Base-by-base conservation (phyloP, 2,113 vertebrate species). In the Girardinichthys multiradiatus region DNA sequence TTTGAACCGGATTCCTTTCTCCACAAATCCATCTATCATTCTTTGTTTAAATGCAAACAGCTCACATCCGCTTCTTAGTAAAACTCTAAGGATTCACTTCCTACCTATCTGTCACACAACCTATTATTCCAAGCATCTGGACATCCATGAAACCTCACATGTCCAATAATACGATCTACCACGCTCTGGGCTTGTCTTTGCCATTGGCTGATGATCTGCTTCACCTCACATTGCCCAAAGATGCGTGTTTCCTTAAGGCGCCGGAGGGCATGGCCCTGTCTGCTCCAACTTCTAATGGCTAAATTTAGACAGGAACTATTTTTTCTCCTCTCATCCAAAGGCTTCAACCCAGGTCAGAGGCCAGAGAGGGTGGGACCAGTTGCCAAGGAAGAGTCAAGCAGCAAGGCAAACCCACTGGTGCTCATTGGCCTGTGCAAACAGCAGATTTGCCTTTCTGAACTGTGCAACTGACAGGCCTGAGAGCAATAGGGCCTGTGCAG, bases 21-120 rank as follows among this genome's bases (percentile, higher is more conserved):
- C 79, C 28, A 39, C 57, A 4, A 81, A 83, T 71, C 64, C 3
- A 86, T 91, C 86, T 60, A 79, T 93, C 90, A 91, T 78, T 63
- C 80, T 82, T 76, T 76, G 77, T 82, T 33, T 57, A 26, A 75
- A 72, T 84, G 64, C 86, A 88, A 91, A 91, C 88, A 86, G 74
- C 76, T 88, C 86, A 91, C 87, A 91, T 94, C 91, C 90, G 85
- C 79, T 91, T 64, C 83, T 81, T 88, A 83, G 82, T 86, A 65
- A 69, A 87, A 79, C 80, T 75, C 76, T 68, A 82, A 91, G 87
- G 81, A 84, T 81, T 81, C 12, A 42, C 83, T 92, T 93, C 91
- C 92, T 91, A 92, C 83, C 89, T 93, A 87, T 92, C 92, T 83
- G 83, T 93, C 91, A 92, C 63, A 19, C 73, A 13, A 72, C 51